Evolutionary conservation across 1,140 invertebrate species (phyloP).

Genomic region (Bombus cullumanus): DNA sequence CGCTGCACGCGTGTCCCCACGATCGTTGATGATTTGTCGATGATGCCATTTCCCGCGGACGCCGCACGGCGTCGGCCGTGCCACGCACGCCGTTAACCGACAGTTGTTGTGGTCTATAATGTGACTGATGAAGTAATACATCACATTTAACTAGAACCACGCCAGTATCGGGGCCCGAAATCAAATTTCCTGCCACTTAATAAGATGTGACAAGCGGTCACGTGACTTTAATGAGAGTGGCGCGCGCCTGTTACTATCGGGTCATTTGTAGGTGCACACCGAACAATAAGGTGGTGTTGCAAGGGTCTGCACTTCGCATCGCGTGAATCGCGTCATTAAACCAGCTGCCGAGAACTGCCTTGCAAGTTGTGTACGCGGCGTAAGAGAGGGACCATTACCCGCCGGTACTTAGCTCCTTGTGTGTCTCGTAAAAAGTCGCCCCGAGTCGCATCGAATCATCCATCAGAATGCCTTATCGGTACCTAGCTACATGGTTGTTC

Average conservation of each 20-base stretch:
- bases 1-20: neutral
- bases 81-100: neutral
- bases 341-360: conserved; percentile 8
- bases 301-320: conserved; percentile 32
- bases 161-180: conserved; percentile 69
- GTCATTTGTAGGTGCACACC: conserved; percentile 45
- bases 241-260: conserved; percentile 56
- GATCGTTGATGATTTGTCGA: conserved; percentile 1
- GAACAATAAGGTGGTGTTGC: conserved; percentile 52
- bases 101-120: conserved; percentile 47
- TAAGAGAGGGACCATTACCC: conserved; percentile 43
- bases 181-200: conserved; percentile 75
- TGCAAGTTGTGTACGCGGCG: conserved; percentile 17
- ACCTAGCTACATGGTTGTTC: neutral
- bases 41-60: neutral
- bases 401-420: neutral
- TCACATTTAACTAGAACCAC: conserved; percentile 71
- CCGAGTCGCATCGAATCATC: conserved; percentile 33
- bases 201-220: conserved; percentile 77
- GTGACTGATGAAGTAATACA: conserved; percentile 69
- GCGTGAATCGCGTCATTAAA: conserved; percentile 70
- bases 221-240: conserved; percentile 70
- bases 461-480: conserved; percentile 33
- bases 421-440: conserved; percentile 46
- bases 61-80: too few relatives aligned